Evolutionary conservation across 2,888 invertebrate genomes (phyloP).

Genomic region (Meloe dianella): DNA sequence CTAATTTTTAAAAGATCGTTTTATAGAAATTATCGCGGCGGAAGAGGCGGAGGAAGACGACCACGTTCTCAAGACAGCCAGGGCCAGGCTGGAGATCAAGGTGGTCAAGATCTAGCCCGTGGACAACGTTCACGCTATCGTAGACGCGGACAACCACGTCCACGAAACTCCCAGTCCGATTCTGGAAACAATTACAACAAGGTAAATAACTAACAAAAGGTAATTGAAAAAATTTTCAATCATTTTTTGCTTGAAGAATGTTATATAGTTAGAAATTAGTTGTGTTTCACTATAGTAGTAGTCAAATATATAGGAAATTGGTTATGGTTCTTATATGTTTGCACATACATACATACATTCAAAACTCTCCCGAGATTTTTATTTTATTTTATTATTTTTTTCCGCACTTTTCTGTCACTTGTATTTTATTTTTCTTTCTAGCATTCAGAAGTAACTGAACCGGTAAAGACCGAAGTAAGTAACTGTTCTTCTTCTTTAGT

Average conservation of each 20-base stretch:
- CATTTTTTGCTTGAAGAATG: conserved; percentile 21
- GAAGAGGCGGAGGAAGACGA: conserved; percentile 64
- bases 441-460: conserved; percentile 56
- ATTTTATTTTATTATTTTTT: conserved; percentile 16
- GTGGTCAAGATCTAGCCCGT: conserved; percentile 50
- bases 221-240: conserved; percentile 10
- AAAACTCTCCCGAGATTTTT: neutral
- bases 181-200: conserved; percentile 50
- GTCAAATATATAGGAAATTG: neutral
- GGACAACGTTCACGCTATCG: conserved; percentile 59
- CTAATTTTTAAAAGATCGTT: conserved; percentile 47
- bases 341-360: neutral
- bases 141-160: conserved; percentile 58
- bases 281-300: neutral
- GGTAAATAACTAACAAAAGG: conserved; percentile 37
- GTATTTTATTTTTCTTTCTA: conserved; percentile 46
- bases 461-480: conserved; percentile 57
- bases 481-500: conserved; percentile 14
- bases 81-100: conserved; percentile 59
- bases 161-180: conserved; percentile 58
- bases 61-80: conserved; percentile 64
- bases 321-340: conserved; percentile 12
- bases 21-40: conserved; percentile 65
- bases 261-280: conserved; percentile 7
- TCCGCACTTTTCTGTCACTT: conserved; percentile 31